Evolutionary conservation across 92 coral and sea anemone genomes (phyloP), one percentile per base, ranked within the genome.

Genomic region (Paragorgia papillata): DNA sequence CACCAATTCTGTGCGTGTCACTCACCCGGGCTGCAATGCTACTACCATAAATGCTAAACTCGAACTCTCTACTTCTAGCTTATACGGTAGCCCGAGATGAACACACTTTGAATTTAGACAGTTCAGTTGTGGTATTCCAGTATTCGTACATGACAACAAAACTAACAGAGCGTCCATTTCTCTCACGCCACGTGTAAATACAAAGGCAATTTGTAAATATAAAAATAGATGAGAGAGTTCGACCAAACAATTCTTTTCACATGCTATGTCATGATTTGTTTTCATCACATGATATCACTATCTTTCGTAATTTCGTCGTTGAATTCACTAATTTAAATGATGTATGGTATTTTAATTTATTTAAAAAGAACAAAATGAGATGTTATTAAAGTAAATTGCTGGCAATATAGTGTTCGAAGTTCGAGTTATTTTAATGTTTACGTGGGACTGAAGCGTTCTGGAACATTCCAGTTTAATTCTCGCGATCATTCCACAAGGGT

Each of bases 181-280:
- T 22, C 57, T 29, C 48, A 37, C 21, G 53, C 78, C 78, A 71
- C 78, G 78, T 71, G 78, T 53, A 53, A 33, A 71, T 55, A 71
- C 78, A 71, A 71, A 26, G 78, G 49, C 78, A 71, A 71, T 71
- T 71, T 71, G 78, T 71, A 71, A 71, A 71, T 55, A 71, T 35
- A 34, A 54, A 71, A 71, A 71, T 51, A 71, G 78, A 30, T 32
- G 18, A 55, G 37, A 71, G 37, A 28, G 40, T 26, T 32, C 13
- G 29, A 7, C 48, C 50, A 40, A 71, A 71, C 78, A 71, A 71
- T 71, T 55, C 33, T 30, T 53, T 71, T 53, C 78, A 68, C 54
- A 66, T 66, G 75, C 48, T 59, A 29, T 25, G 75, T 21, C 58
- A 68, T 26, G 31, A 9, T 43, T 10, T 26, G 33, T 22, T 22